Percentiles rank a stretch among this genome's conserved stretches.
Evolutionary conservation across 2,113 vertebrate species (phyloP).

Genomic region (Myotis brandtii): DNA sequence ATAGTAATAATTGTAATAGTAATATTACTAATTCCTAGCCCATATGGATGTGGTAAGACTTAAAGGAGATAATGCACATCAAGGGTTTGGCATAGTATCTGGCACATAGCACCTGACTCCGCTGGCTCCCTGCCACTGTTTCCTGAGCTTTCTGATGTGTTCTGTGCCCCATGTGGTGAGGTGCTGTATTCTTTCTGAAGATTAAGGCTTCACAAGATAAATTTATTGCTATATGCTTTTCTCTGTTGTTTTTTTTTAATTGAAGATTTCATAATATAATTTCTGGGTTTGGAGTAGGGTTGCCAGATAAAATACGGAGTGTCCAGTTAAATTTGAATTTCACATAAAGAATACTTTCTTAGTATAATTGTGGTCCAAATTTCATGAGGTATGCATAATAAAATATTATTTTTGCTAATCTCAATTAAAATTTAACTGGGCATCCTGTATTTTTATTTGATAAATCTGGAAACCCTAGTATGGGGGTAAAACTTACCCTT

Average conservation of each 20-base stretch:
- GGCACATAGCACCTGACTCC: neutral
- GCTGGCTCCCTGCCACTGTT: neutral
- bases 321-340: slow-evolving; percentile 54
- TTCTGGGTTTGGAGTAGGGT: neutral
- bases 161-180: neutral
- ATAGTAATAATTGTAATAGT: neutral
- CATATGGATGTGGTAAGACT: neutral
- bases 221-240: neutral
- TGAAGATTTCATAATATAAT: neutral
- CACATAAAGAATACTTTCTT: neutral
- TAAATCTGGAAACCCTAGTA: neutral
- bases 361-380: neutral
- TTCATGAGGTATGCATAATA: neutral
- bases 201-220: neutral
- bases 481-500: neutral
- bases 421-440: neutral
- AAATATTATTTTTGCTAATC: slow-evolving; percentile 25
- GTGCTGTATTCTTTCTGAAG: slow-evolving; percentile 50
- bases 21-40: neutral
- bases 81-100: neutral
- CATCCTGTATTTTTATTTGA: slow-evolving; percentile 21
- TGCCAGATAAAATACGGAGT: neutral
- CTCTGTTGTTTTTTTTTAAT: neutral
- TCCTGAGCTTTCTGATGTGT: neutral
- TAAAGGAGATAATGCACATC: neutral